A percentile compares a stretch with the other conserved stretches of the same genome.
These are phyloP conservation scores for Urocolius indicus DNA, from an alignment of 2,113 vertebrate genomes.

Conservation along the genomic window DNA sequence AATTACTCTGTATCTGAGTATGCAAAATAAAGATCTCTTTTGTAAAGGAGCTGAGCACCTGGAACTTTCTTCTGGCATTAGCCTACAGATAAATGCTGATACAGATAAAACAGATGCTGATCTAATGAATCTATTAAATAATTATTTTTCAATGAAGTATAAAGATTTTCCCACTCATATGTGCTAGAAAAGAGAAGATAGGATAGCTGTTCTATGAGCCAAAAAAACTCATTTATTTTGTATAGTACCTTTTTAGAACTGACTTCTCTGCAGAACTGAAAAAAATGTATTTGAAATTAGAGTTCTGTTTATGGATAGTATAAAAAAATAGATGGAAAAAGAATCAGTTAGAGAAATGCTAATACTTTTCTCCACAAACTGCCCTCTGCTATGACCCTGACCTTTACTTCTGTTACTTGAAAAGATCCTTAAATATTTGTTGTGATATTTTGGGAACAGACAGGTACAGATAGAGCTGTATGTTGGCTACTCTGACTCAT, in stretches of 20 bases:
- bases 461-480: conserved; percentile 66
- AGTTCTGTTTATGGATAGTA: conserved; percentile 56
- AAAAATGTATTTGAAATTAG: conserved; percentile 71
- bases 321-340: conserved; percentile 60
- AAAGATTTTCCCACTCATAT: not conserved
- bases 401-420: conserved; percentile 64
- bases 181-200: conserved; percentile 24
- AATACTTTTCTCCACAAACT: conserved; percentile 57
- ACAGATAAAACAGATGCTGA: conserved; percentile 7
- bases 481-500: conserved; percentile 9
- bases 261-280: conserved; percentile 56
- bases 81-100: conserved; percentile 11
- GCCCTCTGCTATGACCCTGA: conserved; percentile 68
- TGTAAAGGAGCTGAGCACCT: conserved; percentile 4
- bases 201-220: conserved; percentile 33
- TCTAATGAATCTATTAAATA: conserved; percentile 25
- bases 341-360: conserved; percentile 63
- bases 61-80: conserved; percentile 35
- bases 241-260: conserved; percentile 56
- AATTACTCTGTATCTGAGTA: conserved; percentile 20
- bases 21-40: conserved; percentile 39
- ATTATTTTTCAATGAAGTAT: conserved; percentile 19
- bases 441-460: conserved; percentile 69
- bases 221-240: conserved; percentile 71
- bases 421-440: conserved; percentile 73